These are phyloP conservation scores for Orientallactaga bullata DNA, from an alignment of 2,113 vertebrate genomes.

Conservation along the genomic window DNA sequence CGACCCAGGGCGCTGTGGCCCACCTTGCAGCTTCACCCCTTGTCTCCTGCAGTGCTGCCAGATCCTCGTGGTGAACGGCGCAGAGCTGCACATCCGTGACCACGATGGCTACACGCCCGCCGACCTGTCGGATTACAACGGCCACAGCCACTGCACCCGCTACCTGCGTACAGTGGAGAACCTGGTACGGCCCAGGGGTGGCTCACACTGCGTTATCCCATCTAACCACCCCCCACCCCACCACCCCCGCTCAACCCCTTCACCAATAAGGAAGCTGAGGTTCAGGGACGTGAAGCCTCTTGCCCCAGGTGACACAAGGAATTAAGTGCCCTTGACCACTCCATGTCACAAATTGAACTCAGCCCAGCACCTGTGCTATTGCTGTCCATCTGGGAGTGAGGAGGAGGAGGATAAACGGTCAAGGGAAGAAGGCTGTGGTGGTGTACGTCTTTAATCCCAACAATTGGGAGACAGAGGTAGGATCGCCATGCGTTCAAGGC, in stretches of 20 bases:
- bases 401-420: not conserved
- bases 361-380: not conserved
- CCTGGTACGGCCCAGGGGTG: slow-evolving; percentile 88
- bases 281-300: not conserved
- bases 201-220: not conserved
- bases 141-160: slow-evolving; percentile 95
- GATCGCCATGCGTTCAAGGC: no score
- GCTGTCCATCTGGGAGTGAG: no score
- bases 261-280: not conserved
- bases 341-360: not conserved
- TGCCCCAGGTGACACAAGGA: not conserved
- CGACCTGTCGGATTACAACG: slow-evolving; percentile 95
- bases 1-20: rapidly evolving
- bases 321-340: not conserved
- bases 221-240: rapidly evolving
- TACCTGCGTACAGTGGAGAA: slow-evolving; percentile 97
- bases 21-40: not conserved
- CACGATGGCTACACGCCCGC: slow-evolving; percentile 95
- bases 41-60: slow-evolving; percentile 93
- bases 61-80: slow-evolving; percentile 97
- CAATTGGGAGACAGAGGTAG: no score
- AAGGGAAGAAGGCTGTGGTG: no score
- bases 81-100: slow-evolving; percentile 93
- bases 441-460: no score
- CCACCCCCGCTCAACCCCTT: not conserved